Conservation (phyloP, 2,113 vertebrate species). For the Triplophysa tibetana region DNA sequence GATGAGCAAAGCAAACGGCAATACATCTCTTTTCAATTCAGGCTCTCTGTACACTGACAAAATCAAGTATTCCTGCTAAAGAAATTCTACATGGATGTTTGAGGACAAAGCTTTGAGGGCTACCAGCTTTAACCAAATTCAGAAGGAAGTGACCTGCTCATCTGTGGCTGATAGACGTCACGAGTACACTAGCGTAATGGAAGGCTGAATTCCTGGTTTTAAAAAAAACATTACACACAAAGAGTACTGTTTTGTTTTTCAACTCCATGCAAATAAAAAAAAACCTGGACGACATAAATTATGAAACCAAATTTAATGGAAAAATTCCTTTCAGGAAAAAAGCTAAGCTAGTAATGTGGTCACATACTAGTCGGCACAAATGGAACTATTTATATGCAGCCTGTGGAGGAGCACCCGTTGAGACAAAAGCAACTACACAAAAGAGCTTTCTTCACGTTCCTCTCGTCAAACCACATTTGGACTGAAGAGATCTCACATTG, state of each 20-base stretch:
- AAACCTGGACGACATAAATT: not conserved
- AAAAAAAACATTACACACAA: too few species aligned
- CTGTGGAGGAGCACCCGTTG: conserved; percentile 45
- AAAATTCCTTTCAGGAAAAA: conserved; percentile 34
- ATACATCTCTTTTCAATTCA: conserved; percentile 7
- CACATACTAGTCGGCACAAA: conserved; percentile 46
- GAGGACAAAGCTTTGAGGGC: conserved; percentile 13
- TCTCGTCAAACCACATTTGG: conserved; percentile 47
- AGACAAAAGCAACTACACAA: conserved; percentile 56
- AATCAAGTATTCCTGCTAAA: conserved; percentile 39
- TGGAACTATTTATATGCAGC: conserved; percentile 65
- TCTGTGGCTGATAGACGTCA: not conserved
- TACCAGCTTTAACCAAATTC: conserved; percentile 7
- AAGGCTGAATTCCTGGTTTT: not conserved
- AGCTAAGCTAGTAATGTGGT: conserved; percentile 44
- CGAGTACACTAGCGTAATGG: not conserved
- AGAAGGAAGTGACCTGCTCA: not conserved
- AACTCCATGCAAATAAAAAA: not conserved
- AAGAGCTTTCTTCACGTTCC: conserved; percentile 48
- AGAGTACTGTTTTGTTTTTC: too few species aligned
- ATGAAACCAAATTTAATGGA: not conserved
- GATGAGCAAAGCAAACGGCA: not conserved
- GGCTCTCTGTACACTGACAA: conserved; percentile 7
- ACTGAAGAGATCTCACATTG: conserved; percentile 30
- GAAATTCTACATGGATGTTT: not conserved